phyloP scores from a whole-genome alignment of 2,888 invertebrate genomes.

The Druceiella hillmani region DNA sequence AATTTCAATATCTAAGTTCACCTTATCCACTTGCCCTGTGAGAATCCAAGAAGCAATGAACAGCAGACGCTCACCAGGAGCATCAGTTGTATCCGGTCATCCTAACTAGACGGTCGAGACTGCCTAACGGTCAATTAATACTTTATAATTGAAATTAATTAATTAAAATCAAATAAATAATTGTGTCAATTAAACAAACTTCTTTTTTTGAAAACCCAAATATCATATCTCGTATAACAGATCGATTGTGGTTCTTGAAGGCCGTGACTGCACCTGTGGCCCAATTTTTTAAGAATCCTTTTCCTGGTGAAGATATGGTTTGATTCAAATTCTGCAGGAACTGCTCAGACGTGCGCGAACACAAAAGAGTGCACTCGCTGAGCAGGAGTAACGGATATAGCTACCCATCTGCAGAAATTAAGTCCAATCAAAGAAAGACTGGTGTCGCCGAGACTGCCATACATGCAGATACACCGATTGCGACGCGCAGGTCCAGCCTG shows the following conservation, averaged over 20 bases:
- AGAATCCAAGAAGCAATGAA: no score
- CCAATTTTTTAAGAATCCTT: not conserved
- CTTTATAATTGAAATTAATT: no score
- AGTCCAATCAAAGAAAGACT: not conserved
- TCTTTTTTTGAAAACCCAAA: no score
- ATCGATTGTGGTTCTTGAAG: not conserved
- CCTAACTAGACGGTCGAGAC: no score
- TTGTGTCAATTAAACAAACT: no score
- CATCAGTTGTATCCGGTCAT: no score
- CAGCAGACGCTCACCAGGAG: no score
- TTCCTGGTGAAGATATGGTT: not conserved
- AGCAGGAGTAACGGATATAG: conserved; percentile 1
- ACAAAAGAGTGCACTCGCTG: not conserved
- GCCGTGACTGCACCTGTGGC: conserved; percentile 1
- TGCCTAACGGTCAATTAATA: no score
- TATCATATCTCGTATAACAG: no score
- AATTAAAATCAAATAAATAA: no score
- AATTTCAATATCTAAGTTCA: no score
- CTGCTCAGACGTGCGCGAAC: not conserved
- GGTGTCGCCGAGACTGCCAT: conserved; percentile 1
- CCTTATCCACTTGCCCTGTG: no score
- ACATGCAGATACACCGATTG: not conserved
- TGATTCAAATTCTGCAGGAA: not conserved
- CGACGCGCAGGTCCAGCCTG: not conserved
- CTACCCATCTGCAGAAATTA: not conserved